Conservation (phyloP, 2,888 invertebrate species). For the Pseudococcus jackbeardsleyi region DNA sequence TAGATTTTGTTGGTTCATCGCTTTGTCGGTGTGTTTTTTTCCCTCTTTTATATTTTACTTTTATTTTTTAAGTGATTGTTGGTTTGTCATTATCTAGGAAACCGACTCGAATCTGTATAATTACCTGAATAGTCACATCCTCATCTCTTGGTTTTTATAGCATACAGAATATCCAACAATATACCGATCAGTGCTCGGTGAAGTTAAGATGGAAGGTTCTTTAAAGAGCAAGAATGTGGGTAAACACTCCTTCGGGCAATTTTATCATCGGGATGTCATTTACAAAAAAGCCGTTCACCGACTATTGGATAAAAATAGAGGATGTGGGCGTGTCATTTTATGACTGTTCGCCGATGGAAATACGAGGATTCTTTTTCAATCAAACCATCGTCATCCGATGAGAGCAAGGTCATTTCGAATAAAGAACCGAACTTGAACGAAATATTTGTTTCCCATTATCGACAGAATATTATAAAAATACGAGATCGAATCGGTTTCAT, state of each 20-base stretch:
- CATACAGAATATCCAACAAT: constrained; percentile 56
- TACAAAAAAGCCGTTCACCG: constrained; percentile 63
- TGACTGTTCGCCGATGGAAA: constrained; percentile 65
- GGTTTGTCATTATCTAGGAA: constrained; percentile 63
- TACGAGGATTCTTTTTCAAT: constrained; percentile 64
- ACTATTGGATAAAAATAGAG: constrained; percentile 65
- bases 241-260: constrained; percentile 65
- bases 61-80: constrained; percentile 65
- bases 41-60: constrained; percentile 58
- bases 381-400: constrained; percentile 64
- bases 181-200: constrained; percentile 60
- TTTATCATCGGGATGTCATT: constrained; percentile 65
- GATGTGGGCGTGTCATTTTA: constrained; percentile 65
- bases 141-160: constrained; percentile 59
- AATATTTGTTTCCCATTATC: neutral
- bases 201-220: constrained; percentile 64
- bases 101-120: constrained; percentile 64
- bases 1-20: constrained; percentile 56
- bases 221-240: constrained; percentile 59
- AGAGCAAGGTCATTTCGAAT: constrained; percentile 62
- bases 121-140: constrained; percentile 64
- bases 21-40: constrained; percentile 51
- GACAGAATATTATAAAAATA: constrained; percentile 23
- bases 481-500: neutral
- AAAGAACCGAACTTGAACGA: constrained; percentile 32